phyloP scores from a whole-genome alignment of 2,797 vertebrate species.

The Enteromius radiatus region DNA sequence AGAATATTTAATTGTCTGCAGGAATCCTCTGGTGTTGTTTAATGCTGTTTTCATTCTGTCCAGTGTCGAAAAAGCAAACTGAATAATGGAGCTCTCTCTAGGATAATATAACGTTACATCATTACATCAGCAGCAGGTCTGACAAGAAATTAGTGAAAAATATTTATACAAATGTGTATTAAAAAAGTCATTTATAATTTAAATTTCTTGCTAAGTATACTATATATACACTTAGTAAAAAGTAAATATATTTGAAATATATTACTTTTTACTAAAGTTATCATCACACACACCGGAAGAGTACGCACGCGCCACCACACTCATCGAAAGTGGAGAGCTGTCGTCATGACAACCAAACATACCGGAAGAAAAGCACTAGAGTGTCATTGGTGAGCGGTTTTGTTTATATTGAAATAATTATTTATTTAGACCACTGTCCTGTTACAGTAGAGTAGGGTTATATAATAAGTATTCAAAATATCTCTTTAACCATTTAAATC shows the following conservation, averaged over 20 bases:
- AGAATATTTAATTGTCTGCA: background rate
- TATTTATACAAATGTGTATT: too few species aligned
- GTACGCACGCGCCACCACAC: background rate
- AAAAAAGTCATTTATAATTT: too few species aligned
- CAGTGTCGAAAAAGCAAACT: background rate
- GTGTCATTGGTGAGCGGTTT: background rate
- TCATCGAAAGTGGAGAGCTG: background rate
- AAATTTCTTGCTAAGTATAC: too few species aligned
- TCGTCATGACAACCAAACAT: constrained; percentile 21
- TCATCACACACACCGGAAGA: background rate
- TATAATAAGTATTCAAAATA: background rate
- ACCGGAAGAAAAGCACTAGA: background rate
- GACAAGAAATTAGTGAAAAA: background rate
- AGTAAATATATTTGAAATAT: too few species aligned
- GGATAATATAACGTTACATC: background rate
- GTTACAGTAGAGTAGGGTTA: background rate
- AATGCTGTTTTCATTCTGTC: background rate
- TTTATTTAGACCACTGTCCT: background rate
- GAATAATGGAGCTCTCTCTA: background rate
- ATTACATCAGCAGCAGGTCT: background rate
- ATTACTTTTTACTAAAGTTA: too few species aligned
- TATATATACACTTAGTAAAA: too few species aligned
- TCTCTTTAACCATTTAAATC: background rate
- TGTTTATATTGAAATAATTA: background rate
- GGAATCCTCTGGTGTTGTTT: background rate